Evolutionary conservation across 1,140 invertebrate species (phyloP), one percentile per base, ranked within the genome.

Genomic region (Kradibia gibbosae): DNA sequence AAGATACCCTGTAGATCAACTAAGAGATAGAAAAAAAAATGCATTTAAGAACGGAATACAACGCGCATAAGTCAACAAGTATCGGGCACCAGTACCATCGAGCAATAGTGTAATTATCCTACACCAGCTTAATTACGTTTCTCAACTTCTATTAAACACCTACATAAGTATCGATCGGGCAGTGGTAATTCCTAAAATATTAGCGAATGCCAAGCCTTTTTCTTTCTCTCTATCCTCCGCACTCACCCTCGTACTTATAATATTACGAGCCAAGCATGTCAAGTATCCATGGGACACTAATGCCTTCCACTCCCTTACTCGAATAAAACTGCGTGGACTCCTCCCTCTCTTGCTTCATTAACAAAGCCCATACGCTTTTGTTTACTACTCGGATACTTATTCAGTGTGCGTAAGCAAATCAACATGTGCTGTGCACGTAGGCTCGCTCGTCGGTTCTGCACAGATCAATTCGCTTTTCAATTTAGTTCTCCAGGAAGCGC

Each of bases 341-440:
- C n/a, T n/a, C 8, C 45, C 17, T 7, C 17, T 70, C 36, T n/a
- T 28, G 57, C 17, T 36, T 74, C 39, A 39, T 17, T 25, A 3
- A 28, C 31, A 4, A 62, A 28, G 55, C 36, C n/a, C n/a, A 28
- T 1, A 10, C 25, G 60, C 57, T 77, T 77, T 77, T 77, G 75
- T 77, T 50, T 67, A 20, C n/a, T 17, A 20, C 28, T 55, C 36
- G 25, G 25, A 7, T n/a, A 22, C 48, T 73, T 53, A 73, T 73
- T 73, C 53, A 22, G 20, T 31, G 31, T 34, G 8, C 73, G 28
- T 55, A 55, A 55, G 48, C 28, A 31, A 53, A 48, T 60, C 17
- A 8, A 62, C 39, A 13, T 4, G 48, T 53, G 28, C 48, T 15
- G 1, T 48, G 25, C 20, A 55, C 31, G 20, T 74, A 36, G 15